Percentiles rank a stretch among this genome's conserved stretches.
These are phyloP conservation scores for Lasioglossum albipes DNA, from an alignment of 1,140 invertebrate species.

Conservation along the genomic window DNA sequence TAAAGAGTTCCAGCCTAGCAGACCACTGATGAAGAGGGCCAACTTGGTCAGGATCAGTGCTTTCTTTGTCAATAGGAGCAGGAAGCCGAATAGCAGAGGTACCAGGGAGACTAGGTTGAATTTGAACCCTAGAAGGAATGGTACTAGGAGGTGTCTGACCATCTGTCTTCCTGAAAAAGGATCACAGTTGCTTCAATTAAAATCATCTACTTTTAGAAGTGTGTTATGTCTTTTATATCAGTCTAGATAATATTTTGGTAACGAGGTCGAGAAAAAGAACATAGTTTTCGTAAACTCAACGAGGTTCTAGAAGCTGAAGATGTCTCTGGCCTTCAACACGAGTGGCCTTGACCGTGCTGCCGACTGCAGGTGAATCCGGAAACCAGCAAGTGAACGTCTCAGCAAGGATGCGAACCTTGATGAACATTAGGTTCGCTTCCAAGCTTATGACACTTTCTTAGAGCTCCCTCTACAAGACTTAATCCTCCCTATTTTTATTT, in stretches of 20 bases:
- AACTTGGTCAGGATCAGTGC: conserved; percentile 86
- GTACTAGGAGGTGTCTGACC: conserved; percentile 84
- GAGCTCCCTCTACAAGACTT: neutral
- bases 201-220: too few relatives aligned
- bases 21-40: conserved; percentile 84
- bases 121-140: conserved; percentile 87
- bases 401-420: conserved; percentile 39
- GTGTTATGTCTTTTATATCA: too few relatives aligned
- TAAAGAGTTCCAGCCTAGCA: conserved; percentile 81
- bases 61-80: conserved; percentile 87
- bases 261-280: too few relatives aligned
- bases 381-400: conserved; percentile 32
- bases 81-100: conserved; percentile 85
- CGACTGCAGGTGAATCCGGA: conserved; percentile 64
- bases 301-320: too few relatives aligned
- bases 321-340: too few relatives aligned
- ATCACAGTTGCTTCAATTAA: too few relatives aligned
- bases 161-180: conserved; percentile 83
- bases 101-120: conserved; percentile 87
- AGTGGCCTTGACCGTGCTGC: conserved; percentile 74
- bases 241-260: too few relatives aligned
- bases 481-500: too few relatives aligned
- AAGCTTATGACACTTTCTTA: conserved; percentile 19
- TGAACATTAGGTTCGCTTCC: conserved; percentile 47
- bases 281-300: too few relatives aligned